These are phyloP conservation scores for Enteromius trimaculatus DNA, from an alignment of 2,797 vertebrate species.

Conservation along the genomic window DNA sequence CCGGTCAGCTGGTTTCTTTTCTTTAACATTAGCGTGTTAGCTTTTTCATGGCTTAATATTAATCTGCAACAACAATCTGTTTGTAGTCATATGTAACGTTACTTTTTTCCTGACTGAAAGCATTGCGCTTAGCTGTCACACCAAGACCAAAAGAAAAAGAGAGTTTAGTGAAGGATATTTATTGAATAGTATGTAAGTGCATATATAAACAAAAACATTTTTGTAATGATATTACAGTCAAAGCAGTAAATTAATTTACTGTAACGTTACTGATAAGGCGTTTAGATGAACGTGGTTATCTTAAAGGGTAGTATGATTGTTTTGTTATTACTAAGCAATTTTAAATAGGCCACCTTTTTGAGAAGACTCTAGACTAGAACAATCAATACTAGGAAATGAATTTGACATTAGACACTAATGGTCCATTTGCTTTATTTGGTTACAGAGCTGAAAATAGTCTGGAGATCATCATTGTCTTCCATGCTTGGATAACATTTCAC, in stretches of 20 bases:
- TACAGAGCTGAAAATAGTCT: slow-evolving; percentile 25
- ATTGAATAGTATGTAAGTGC: not conserved
- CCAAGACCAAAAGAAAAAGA: not conserved
- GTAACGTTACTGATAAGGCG: not conserved
- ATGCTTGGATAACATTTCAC: not conserved
- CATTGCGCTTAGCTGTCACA: too few species aligned
- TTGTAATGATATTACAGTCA: not conserved
- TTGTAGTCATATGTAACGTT: not conserved
- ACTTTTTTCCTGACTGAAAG: not conserved
- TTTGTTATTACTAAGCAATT: not conserved
- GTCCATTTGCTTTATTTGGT: slow-evolving; percentile 13
- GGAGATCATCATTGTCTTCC: slow-evolving; percentile 9
- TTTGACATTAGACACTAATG: slow-evolving; percentile 11
- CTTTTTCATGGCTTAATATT: not conserved
- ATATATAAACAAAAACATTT: not conserved
- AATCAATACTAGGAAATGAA: slow-evolving; percentile 14
- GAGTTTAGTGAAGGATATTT: not conserved
- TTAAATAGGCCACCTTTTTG: not conserved
- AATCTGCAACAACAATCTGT: not conserved
- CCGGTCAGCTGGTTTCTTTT: not conserved
- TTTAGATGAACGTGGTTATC: not conserved
- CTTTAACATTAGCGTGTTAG: slow-evolving; percentile 15
- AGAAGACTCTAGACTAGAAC: not conserved
- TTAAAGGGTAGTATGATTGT: not conserved
- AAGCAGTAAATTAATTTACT: not conserved